Base-by-base conservation (phyloP, 2,797 vertebrate species). In the Pangasius sanitwongsei region DNA sequence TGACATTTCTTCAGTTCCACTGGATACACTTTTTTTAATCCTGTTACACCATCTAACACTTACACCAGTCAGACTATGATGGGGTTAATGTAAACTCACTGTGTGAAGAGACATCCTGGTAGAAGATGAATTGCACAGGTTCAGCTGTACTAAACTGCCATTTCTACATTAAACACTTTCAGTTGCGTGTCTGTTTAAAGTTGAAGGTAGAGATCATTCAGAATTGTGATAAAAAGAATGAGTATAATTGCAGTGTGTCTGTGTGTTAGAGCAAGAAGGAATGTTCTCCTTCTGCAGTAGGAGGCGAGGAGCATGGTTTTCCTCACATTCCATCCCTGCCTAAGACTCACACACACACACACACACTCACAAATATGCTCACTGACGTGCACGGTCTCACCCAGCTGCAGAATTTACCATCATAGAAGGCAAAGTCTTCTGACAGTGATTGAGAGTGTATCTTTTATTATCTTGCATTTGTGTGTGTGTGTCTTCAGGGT, bases 351-450 rank as follows among this genome's bases (percentile, higher is more conserved):
- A 75, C 77, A 55, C 55, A 20, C 63, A 80, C 75, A 12, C 83
- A 81, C 28, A 37, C 41, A 78, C 59, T 20, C 88, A 48, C 53
- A 81, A 57, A 84, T 88, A 67, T 88, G 78, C 87, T 84, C 84
- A 86, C 28, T 84, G 87, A 89, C 80, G 28, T 87, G 28, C 83
- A 87, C 11, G 0, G 57, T 90, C 92, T 95, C 94, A 93, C 92
- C 93, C 91, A 91, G 13, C 13, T 94, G 93, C 92, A 92, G 93
- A 94, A 94, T 95, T 93, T 93, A 92, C 94, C 94, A 90, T 63
- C 20, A 31, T 48, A 69, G 53, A 81, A 34, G n/a, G 53, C 77
- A 81, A 77, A 85, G 25, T 16, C 16, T 48, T 86, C 67, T 44
- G 15, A 48, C 44, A 31, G 69, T 65, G 41, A 50, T 1, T 50